Evolutionary conservation across 2,888 invertebrate species (phyloP).

Genomic region (Hylaea fasciaria): DNA sequence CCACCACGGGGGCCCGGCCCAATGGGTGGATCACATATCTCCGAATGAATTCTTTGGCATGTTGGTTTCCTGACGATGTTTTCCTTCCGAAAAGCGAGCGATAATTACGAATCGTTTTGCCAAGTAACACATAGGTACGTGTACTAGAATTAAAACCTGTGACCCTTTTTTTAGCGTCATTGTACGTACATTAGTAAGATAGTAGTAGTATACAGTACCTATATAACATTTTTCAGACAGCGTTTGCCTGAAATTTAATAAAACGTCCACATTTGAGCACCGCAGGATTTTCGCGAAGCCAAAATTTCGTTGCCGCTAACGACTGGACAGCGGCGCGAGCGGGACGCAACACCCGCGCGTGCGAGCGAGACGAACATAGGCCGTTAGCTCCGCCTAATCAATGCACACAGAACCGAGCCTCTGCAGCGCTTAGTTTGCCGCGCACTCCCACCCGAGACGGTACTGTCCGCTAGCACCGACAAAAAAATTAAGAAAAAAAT

Average conservation of each 20-base stretch:
- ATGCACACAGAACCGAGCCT: constrained; percentile 76
- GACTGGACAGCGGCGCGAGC: constrained; percentile 59
- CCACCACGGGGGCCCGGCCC: no score
- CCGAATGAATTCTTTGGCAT: no score
- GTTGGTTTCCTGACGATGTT: no score
- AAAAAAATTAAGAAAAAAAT: constrained; percentile 55
- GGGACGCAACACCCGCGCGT: constrained; percentile 50
- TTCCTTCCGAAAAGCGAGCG: no score
- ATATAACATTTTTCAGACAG: background rate
- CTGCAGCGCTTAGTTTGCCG: constrained; percentile 74
- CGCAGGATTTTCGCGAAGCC: constrained; percentile 69
- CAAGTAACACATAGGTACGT: no score
- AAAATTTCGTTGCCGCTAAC: constrained; percentile 74
- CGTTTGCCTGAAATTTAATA: constrained; percentile 29
- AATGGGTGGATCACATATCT: no score
- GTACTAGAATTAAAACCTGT: no score
- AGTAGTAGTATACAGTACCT: no score
- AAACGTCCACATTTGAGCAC: constrained; percentile 59
- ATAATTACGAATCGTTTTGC: no score
- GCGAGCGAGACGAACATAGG: constrained; percentile 58
- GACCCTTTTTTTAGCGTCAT: no score
- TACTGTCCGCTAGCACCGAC: constrained; percentile 47
- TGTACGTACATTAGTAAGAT: no score
- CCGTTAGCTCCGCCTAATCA: constrained; percentile 79
- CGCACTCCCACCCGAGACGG: constrained; percentile 59